Evolutionary conservation across 2,888 invertebrate species (phyloP).

Genomic region (Lasius platythorax): DNA sequence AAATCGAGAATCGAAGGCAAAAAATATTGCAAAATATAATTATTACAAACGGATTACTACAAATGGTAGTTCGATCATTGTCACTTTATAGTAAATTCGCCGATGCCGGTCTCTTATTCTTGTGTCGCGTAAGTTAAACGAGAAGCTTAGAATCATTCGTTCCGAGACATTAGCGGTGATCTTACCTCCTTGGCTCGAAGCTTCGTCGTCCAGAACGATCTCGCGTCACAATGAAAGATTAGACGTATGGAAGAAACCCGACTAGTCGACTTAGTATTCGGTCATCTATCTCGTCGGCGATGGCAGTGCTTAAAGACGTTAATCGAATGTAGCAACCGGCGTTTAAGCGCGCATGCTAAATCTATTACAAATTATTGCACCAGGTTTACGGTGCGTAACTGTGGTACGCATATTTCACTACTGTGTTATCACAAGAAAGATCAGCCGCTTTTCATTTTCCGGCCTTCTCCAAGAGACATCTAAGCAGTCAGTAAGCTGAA

Average conservation of each 20-base stretch:
- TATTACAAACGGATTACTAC: background rate
- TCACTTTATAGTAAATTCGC: slow-evolving; percentile 15
- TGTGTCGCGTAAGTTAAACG: slow-evolving; percentile 32
- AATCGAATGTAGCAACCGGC: slow-evolving; percentile 21
- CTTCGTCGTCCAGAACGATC: slow-evolving; percentile 26
- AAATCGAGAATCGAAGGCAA: background rate
- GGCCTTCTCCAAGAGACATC: no score
- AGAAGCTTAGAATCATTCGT: slow-evolving; percentile 17
- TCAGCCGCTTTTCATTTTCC: slow-evolving; percentile 36
- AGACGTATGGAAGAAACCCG: slow-evolving; percentile 31
- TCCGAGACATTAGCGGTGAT: slow-evolving; percentile 1
- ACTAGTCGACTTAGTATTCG: background rate
- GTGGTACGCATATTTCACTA: slow-evolving; percentile 44
- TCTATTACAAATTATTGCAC: slow-evolving; percentile 66
- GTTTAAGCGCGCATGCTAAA: slow-evolving; percentile 58
- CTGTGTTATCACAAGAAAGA: slow-evolving; percentile 47
- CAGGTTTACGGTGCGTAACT: slow-evolving; percentile 64
- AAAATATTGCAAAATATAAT: slow-evolving; percentile 12
- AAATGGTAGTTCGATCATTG: background rate
- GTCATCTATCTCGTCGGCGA: slow-evolving; percentile 27
- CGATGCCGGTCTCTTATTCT: background rate
- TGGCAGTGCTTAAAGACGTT: slow-evolving; percentile 41
- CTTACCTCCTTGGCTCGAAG: background rate
- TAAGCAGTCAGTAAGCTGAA: background rate
- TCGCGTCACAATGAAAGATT: slow-evolving; percentile 29